Conservation (phyloP, 2,888 invertebrate genomes). For the Campoletis raptor region DNA sequence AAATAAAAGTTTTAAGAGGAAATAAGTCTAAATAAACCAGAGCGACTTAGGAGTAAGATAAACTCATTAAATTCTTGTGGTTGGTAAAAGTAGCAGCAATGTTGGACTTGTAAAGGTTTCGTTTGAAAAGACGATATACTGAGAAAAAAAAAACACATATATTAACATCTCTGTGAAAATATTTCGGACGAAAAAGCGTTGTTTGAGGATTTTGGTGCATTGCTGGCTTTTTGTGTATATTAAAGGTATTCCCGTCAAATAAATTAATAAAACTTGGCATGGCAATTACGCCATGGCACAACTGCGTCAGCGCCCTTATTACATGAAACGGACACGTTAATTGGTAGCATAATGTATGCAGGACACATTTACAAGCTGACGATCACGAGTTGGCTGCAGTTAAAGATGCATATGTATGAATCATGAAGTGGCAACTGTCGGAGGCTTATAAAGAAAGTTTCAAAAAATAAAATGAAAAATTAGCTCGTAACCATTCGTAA, state of each 20-base stretch:
- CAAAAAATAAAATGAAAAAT: not conserved
- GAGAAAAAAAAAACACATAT: not conserved
- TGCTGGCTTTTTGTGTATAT: not conserved
- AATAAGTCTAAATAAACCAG: not conserved
- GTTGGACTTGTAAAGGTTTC: not conserved
- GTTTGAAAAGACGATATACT: not conserved
- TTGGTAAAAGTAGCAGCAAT: not conserved
- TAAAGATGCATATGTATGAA: slow-evolving; percentile 34
- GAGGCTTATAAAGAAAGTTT: not conserved
- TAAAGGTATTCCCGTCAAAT: not conserved
- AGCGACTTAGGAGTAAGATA: not conserved
- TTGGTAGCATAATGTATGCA: slow-evolving; percentile 23
- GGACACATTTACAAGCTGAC: slow-evolving; percentile 29
- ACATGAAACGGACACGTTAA: slow-evolving; percentile 27
- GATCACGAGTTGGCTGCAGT: slow-evolving; percentile 1
- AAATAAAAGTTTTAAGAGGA: not conserved
- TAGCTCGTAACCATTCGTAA: not conserved
- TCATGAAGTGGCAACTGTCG: slow-evolving; percentile 6
- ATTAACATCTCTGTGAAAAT: not conserved
- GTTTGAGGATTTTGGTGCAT: not conserved
- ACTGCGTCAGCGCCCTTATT: not conserved
- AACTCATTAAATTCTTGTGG: not conserved
- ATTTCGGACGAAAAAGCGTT: not conserved
- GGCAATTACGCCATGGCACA: slow-evolving; percentile 11
- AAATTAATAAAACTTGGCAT: slow-evolving; percentile 27